These are phyloP conservation scores for Schizopygopsis pylzovi DNA, from an alignment of 2,797 vertebrate species.

Conservation along the genomic window DNA sequence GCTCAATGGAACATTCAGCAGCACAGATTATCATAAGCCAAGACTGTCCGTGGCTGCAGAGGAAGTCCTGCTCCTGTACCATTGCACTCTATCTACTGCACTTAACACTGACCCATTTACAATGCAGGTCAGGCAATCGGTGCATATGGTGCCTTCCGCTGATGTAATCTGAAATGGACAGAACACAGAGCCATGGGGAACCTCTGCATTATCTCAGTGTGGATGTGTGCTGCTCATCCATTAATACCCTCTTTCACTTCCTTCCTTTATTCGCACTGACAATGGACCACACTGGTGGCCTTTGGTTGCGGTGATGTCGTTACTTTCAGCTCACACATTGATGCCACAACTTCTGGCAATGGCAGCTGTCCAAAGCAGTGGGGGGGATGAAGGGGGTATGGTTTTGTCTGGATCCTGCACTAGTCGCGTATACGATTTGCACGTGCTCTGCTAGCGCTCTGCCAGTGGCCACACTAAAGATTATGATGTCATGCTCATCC, in stretches of 20 bases:
- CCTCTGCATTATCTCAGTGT: constrained; percentile 73
- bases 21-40: constrained; percentile 60
- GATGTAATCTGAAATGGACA: constrained; percentile 70
- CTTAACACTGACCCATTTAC: constrained; percentile 53
- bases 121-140: constrained; percentile 44
- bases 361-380: constrained; percentile 67
- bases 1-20: constrained; percentile 62
- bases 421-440: constrained; percentile 72
- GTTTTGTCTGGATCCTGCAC: constrained; percentile 36
- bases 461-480: constrained; percentile 79
- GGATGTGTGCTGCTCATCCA: constrained; percentile 70
- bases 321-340: constrained; percentile 51
- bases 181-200: constrained; percentile 66
- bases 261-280: constrained; percentile 79
- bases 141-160: constrained; percentile 51
- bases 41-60: constrained; percentile 50
- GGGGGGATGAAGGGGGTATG: constrained; percentile 18
- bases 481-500: constrained; percentile 86
- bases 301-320: constrained; percentile 74
- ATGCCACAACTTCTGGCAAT: constrained; percentile 71
- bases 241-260: constrained; percentile 76
- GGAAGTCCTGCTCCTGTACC: constrained; percentile 51
- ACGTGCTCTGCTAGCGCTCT: constrained; percentile 78
- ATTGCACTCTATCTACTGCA: constrained; percentile 49
- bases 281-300: constrained; percentile 80